Percentiles rank a stretch among this genome's conserved stretches.
These are phyloP conservation scores for Parauchenoglanis ngamensis DNA, from an alignment of 2,797 vertebrate genomes.

Conservation along the genomic window DNA sequence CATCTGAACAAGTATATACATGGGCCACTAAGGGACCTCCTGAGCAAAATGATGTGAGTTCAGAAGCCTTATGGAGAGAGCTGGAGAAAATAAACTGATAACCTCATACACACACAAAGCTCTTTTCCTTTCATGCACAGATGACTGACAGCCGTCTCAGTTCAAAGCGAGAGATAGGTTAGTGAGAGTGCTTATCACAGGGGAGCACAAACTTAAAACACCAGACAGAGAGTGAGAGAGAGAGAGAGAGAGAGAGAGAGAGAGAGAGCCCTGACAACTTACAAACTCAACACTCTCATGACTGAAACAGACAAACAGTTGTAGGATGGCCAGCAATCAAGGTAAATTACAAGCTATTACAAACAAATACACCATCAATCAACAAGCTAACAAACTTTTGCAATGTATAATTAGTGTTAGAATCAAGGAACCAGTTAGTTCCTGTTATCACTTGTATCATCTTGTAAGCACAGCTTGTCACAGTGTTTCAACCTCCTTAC, in stretches of 20 bases:
- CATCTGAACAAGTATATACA: background rate
- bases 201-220: constrained; percentile 4
- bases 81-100: constrained; percentile 6
- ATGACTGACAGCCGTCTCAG: constrained; percentile 31
- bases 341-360: background rate
- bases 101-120: constrained; percentile 14
- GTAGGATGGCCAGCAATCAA: background rate
- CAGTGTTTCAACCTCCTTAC: no score
- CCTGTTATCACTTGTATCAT: no score
- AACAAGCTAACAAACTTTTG: background rate
- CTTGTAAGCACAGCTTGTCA: no score
- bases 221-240: background rate
- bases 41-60: background rate
- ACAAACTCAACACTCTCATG: background rate
- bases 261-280: background rate
- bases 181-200: constrained; percentile 37
- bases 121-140: background rate
- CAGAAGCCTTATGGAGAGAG: background rate
- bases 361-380: background rate
- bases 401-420: background rate
- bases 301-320: background rate
- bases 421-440: background rate
- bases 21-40: background rate
- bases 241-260: background rate
- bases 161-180: constrained; percentile 19